Conservation (phyloP, 1,140 invertebrate species). For the Oryctes rhinoceros region DNA sequence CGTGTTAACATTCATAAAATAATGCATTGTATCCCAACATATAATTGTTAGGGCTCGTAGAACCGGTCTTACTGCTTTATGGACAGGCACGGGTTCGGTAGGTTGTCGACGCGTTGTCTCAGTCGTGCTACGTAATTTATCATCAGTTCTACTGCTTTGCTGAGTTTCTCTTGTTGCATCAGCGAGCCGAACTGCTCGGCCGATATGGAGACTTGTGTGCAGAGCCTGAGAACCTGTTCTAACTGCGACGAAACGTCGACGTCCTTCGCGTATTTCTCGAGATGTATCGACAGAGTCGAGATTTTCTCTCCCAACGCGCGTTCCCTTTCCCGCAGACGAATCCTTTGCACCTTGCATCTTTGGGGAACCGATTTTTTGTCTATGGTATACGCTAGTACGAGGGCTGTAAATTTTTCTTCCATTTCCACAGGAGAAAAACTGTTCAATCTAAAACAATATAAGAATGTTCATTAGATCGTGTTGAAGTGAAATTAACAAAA, state of each 20-base stretch:
- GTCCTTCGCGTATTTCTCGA: neutral
- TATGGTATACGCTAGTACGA: conserved; percentile 19
- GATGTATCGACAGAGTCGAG: neutral
- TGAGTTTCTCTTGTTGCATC: neutral
- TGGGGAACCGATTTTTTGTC: neutral
- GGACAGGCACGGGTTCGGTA: conserved; percentile 18
- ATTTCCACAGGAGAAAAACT: conserved; percentile 7
- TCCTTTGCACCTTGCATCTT: neutral
- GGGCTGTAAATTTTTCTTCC: conserved; percentile 28
- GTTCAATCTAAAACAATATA: neutral
- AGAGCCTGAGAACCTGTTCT: conserved; percentile 9
- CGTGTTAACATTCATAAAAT: too few relatives aligned
- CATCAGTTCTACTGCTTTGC: conserved; percentile 3
- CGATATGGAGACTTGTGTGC: conserved; percentile 35
- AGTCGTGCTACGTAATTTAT: conserved; percentile 14
- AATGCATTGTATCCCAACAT: neutral
- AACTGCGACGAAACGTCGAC: neutral
- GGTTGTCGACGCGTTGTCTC: neutral
- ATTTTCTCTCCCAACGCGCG: neutral
- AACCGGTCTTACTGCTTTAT: conserved; percentile 17
- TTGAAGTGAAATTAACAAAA: neutral
- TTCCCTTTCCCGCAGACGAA: neutral
- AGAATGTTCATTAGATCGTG: neutral
- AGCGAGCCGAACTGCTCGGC: conserved; percentile 29
- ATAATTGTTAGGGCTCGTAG: neutral